Percentiles rank a stretch among this genome's conserved stretches.
Conservation (phyloP, 2,797 vertebrate genomes). For the Platyrinchus mystaceus region DNA sequence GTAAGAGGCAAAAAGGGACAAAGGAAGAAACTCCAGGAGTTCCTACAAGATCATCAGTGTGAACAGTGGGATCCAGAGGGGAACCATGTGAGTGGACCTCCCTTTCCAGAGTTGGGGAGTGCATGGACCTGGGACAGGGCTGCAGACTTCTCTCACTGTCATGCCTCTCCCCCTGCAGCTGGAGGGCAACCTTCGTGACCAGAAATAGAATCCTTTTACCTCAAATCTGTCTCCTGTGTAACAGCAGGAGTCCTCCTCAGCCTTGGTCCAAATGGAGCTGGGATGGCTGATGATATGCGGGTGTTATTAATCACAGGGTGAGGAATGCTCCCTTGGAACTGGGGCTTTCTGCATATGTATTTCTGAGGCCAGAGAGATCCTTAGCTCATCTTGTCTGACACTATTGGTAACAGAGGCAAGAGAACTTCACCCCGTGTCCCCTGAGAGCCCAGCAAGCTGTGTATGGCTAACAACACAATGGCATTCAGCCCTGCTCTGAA, state of each 20-base stretch:
- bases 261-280: neutral
- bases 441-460: neutral
- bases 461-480: neutral
- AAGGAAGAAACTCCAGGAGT: neutral
- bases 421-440: neutral
- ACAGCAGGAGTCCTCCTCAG: neutral
- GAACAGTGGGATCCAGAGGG: neutral
- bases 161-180: neutral
- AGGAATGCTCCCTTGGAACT: conserved; percentile 3
- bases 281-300: neutral
- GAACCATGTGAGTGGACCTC: neutral
- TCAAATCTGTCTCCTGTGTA: neutral
- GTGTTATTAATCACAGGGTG: neutral
- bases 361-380: neutral
- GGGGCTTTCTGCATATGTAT: neutral
- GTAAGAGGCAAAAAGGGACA: neutral
- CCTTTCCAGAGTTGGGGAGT: fast-evolving
- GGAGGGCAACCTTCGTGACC: neutral
- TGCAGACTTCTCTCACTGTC: neutral
- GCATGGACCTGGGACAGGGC: neutral
- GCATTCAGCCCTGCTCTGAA: neutral
- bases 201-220: neutral
- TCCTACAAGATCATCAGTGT: neutral
- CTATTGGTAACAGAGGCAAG: neutral
- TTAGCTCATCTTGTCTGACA: neutral